Base-by-base conservation (phyloP, 2,888 invertebrate genomes). In the Cecidostiba fungosa region DNA sequence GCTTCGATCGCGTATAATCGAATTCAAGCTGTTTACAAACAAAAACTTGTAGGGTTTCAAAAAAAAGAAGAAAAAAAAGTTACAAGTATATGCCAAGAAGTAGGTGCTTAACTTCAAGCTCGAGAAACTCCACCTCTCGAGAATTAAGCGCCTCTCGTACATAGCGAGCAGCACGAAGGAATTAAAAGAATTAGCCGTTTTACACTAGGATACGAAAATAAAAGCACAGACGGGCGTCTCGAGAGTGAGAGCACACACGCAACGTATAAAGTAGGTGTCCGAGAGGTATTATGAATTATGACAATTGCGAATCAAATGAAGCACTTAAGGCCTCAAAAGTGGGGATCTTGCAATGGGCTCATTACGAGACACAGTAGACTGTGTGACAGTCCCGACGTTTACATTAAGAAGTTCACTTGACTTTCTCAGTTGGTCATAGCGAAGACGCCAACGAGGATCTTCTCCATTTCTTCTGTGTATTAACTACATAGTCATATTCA, bases 241-340 rank as follows among this genome's bases (percentile, higher is more conserved):
- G 50, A 8, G n/a, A 5, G 62, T 79, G 54, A 19, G 36, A 26
- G 43, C 12, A 26, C 81, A 81, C 84, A 82, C 73, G 84, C 83
- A 74, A 74, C 76, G 12, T 74, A 43, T 43, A 81, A 85, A 85
- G 83, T 87, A 87, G 87, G 85, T 87, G 85, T 81, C 85, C 47
- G 23, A 76, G 23, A 76, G 36, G 82, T 87, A 88, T 88, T 87
- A 87, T 88, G 89, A 91, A 90, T 91, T 90, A 90, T 89, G 89
- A 89, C 91, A 92, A 91, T 91, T 91, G 90, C 90, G 89, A 90
- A 90, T 91, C 90, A 92, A 91, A 90, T 89, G 90, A 90, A 89
- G 89, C 87, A 90, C 87, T 91, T 90, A 88, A 90, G 77, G 74
- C 77, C 84, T 69, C 72, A 88, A 47, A 88, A 77, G 66, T 82